Base-by-base conservation (phyloP, 2,888 invertebrate genomes). In the Drosophila mayaguana region DNA sequence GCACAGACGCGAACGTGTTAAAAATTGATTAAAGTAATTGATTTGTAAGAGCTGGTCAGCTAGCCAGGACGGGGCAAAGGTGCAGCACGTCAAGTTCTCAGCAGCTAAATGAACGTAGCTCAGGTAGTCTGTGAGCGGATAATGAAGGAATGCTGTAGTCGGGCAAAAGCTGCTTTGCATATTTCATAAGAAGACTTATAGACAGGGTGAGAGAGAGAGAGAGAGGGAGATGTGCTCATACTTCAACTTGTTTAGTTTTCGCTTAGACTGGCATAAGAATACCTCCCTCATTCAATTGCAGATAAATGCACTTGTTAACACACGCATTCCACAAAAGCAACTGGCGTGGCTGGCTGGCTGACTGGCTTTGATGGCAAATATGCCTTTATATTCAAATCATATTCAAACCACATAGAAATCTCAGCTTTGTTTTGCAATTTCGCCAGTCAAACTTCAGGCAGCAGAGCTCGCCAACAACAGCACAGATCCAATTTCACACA, bases 11-110 rank as follows among this genome's bases (percentile, higher is more conserved):
- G 77, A 80, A 87, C 78, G 85, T 87, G 87, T 84, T 87, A 82
- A 85, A 83, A 85, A 87, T 85, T 87, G 85, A 85, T 87, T 87
- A 82, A 84, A 81, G 76, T 85, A 85, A 85, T 85, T 87, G 85
- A 84, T 84, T 84, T 81, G 75, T 65, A 72, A 66, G 62, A 67
- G 62, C 16, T 56, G 76, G 67, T 68, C 72, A 72, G 59, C 20
- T 16, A 11, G 16, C 20, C 11, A 8, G 8, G 32, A 6, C 9
- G 32, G 11, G 32, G 11, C 2, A 2, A 32, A 9, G 32, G 32
- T 11, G 32, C 32, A 32, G 32, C 32, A 7, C 25, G 25, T 28
- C 7, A 28, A 28, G 25, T 28, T 28, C 32, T 32, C 9, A 2
- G 32, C 25, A 28, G 25, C 25, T 7, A 7, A 6, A 28, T 28